Evolutionary conservation across 2,113 vertebrate species (phyloP), one percentile per base, ranked within the genome.

Genomic region (Nannospalax galili): DNA sequence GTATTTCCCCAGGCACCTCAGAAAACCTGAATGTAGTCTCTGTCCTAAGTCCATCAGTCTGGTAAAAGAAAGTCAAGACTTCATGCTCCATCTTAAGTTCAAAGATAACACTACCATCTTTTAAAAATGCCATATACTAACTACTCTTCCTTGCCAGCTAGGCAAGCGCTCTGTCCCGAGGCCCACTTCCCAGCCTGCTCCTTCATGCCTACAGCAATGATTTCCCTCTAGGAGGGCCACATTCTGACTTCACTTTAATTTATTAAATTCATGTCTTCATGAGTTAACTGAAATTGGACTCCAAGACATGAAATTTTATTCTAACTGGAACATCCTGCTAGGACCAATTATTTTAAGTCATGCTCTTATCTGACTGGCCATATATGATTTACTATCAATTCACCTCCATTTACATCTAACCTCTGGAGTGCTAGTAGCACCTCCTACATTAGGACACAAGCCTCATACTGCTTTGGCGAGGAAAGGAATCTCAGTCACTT

Each of bases 261-360:
- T 75, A 93, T 82, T 89, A 91, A 70, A 64, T 89, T 87, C 70
- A 85, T 48, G 72, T 88, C 80, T 65, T 88, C n/a, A 72, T 73
- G 32, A 95, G 80, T 75, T 77, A 97, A 69, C 19, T 80, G 62
- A 90, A 95, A 93, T 40, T 77, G 93, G n/a, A 95, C 73, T 79
- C 5, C 87, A 92, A 93, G 82, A 90, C 67, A 35, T 42, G 84
- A 64, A 87, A 93, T 94, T 96, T 84, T 84, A 96, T 80, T 94
- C 60, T 69, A 90, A 94, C 58, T 17, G n/a, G 72, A 95, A 79
- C 60, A 87, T 28, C 56, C 28, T 84, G 56, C 42, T 81, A 95
- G 84, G 35, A 94, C 89, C 85, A 86, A 89, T 92, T 89, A 93
- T 62, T 90, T 85, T 90, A 93, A 92, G 28, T 35, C 52, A 20